phyloP scores from a whole-genome alignment of 23 tunicate species.

The Halocynthia aurantium region DNA sequence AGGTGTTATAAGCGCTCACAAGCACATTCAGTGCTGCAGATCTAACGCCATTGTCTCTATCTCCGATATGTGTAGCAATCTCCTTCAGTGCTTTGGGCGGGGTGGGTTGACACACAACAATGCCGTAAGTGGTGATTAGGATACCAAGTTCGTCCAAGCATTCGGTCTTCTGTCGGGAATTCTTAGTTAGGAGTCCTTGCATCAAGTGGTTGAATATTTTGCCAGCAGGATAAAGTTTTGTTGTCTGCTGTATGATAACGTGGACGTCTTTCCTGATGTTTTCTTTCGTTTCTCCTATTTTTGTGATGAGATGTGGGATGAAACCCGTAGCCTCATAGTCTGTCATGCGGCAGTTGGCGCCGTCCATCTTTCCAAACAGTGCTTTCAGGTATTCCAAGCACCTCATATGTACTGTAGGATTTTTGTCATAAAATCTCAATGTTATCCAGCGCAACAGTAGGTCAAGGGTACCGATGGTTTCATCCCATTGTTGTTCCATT shows the following conservation, averaged over 20 bases:
- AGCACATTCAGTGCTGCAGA: conserved; percentile 77
- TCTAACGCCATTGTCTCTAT: conserved; percentile 80
- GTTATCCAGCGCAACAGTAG: conserved; percentile 83
- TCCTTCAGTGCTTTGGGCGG: conserved; percentile 69
- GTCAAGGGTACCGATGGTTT: conserved; percentile 51
- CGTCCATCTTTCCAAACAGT: conserved; percentile 53
- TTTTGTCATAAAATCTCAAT: conserved; percentile 87
- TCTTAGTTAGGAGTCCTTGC: conserved; percentile 83
- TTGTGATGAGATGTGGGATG: conserved; percentile 89
- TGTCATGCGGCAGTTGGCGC: conserved; percentile 39
- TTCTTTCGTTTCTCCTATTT: conserved; percentile 91
- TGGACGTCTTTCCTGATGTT: conserved; percentile 79
- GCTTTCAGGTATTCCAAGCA: conserved; percentile 57
- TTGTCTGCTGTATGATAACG: conserved; percentile 51
- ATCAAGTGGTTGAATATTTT: conserved; percentile 64
- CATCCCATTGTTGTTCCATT: conserved; percentile 44
- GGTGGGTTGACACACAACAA: conserved; percentile 64
- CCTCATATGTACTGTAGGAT: conserved; percentile 92
- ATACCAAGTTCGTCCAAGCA: conserved; percentile 70
- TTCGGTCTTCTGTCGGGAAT: conserved; percentile 75
- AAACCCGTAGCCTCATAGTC: conserved; percentile 81
- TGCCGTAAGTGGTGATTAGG: conserved; percentile 53
- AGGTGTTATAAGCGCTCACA: conserved; percentile 72
- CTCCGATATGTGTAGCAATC: conserved; percentile 64
- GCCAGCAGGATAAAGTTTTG: conserved; percentile 52